Conservation (phyloP, 2,888 invertebrate species). For the Uropetala carovei region DNA sequence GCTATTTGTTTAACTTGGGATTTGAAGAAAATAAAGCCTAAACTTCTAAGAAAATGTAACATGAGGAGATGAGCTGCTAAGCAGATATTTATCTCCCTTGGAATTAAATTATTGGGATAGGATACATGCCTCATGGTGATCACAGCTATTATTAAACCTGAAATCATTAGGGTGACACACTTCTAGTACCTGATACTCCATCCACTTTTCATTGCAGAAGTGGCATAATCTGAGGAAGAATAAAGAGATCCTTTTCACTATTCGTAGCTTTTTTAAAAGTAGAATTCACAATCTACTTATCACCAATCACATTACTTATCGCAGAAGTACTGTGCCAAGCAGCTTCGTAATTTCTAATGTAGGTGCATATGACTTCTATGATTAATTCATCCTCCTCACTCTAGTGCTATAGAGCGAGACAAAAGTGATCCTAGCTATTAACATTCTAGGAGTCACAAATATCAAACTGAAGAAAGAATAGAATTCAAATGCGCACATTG, state of each 20-base stretch:
- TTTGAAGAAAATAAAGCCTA: constrained; percentile 42
- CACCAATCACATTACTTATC: constrained; percentile 24
- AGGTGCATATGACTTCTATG: constrained; percentile 54
- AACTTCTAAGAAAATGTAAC: constrained; percentile 12
- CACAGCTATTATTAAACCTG: constrained; percentile 8
- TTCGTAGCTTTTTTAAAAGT: neutral
- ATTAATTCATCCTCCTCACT: constrained; percentile 36
- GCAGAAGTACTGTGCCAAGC: constrained; percentile 49
- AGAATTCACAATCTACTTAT: constrained; percentile 47
- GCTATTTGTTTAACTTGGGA: constrained; percentile 40
- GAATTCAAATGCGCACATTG: constrained; percentile 32
- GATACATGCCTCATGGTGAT: neutral
- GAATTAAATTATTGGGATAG: constrained; percentile 24
- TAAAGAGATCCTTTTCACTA: constrained; percentile 40
- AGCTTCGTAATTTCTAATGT: constrained; percentile 36
- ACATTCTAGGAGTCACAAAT: constrained; percentile 33
- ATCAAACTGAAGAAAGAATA: constrained; percentile 41
- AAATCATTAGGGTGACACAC: neutral
- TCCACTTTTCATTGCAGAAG: constrained; percentile 31
- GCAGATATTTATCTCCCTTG: constrained; percentile 27
- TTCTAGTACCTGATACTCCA: neutral
- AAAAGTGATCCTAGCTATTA: constrained; percentile 37
- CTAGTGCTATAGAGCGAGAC: constrained; percentile 20
- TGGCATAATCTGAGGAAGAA: constrained; percentile 43
- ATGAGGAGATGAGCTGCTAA: constrained; percentile 28